Conservation (phyloP, 1,140 invertebrate species). For the Drosophila bifasciata region DNA sequence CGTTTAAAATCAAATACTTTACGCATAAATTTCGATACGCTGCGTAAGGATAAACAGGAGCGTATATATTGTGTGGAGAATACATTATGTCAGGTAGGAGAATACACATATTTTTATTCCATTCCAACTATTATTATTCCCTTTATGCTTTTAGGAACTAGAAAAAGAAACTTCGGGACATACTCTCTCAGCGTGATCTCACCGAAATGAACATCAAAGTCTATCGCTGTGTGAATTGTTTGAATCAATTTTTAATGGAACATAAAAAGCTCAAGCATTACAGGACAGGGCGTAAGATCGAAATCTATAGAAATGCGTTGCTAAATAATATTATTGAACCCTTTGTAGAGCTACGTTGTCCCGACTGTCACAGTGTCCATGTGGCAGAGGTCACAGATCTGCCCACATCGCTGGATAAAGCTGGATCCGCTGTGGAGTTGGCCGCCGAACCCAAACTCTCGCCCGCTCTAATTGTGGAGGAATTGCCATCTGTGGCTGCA, state of each 20-base stretch:
- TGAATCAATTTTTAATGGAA: slow-evolving; percentile 86
- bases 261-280: slow-evolving; percentile 62
- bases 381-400: slow-evolving; percentile 85
- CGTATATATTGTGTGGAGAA: slow-evolving; percentile 86
- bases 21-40: slow-evolving; percentile 87
- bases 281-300: slow-evolving; percentile 23
- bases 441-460: slow-evolving; percentile 47
- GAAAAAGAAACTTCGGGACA: slow-evolving; percentile 84
- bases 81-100: slow-evolving; percentile 85
- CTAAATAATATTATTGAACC: neutral
- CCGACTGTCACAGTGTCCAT: slow-evolving; percentile 86
- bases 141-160: slow-evolving; percentile 84
- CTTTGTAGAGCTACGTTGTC: slow-evolving; percentile 84
- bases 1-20: slow-evolving; percentile 85
- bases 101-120: no score
- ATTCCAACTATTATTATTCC: neutral
- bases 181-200: slow-evolving; percentile 85
- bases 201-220: slow-evolving; percentile 85
- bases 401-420: slow-evolving; percentile 57
- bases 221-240: slow-evolving; percentile 88
- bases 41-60: slow-evolving; percentile 85
- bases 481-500: slow-evolving; percentile 32
- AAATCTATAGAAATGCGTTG: neutral
- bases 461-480: slow-evolving; percentile 70
- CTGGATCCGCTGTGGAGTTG: slow-evolving; percentile 15